A percentile compares a stretch with the other conserved stretches of the same genome.
Evolutionary conservation across 2,113 vertebrate genomes (phyloP).

Genomic region (Phaethornis superciliosus): DNA sequence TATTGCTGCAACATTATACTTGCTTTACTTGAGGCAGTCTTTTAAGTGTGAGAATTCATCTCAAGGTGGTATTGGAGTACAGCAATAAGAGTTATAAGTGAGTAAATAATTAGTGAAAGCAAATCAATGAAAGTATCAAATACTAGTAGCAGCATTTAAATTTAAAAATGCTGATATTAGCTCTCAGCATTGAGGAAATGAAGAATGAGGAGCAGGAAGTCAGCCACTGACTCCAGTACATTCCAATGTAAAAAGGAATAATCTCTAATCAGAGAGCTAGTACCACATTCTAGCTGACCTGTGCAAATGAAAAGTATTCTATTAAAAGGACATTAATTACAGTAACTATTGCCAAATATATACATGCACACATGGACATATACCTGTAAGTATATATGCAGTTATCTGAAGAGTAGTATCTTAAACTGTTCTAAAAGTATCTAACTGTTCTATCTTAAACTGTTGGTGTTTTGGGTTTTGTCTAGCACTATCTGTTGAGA

Average conservation of each 20-base stretch:
- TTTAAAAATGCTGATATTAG: neutral
- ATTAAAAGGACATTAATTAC: neutral
- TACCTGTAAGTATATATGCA: accelerated
- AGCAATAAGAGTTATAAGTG: neutral
- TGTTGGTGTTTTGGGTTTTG: neutral
- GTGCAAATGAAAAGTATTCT: neutral
- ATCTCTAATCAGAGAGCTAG: neutral
- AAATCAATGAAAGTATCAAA: neutral
- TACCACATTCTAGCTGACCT: neutral
- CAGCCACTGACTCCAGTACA: neutral
- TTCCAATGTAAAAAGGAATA: neutral
- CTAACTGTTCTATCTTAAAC: too few species aligned
- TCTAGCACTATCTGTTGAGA: neutral
- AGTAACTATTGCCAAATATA: neutral
- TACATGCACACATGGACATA: neutral
- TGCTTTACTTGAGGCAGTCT: neutral
- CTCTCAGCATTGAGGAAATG: neutral
- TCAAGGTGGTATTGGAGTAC: neutral
- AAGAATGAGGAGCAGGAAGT: neutral
- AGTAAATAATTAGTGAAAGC: neutral
- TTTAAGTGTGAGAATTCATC: neutral
- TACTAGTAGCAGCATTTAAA: neutral
- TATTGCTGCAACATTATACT: neutral
- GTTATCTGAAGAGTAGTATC: neutral
- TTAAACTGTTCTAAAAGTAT: neutral